Base-by-base conservation (phyloP, 2,797 vertebrate species). In the Lepidocolaptes lacrymiger region DNA sequence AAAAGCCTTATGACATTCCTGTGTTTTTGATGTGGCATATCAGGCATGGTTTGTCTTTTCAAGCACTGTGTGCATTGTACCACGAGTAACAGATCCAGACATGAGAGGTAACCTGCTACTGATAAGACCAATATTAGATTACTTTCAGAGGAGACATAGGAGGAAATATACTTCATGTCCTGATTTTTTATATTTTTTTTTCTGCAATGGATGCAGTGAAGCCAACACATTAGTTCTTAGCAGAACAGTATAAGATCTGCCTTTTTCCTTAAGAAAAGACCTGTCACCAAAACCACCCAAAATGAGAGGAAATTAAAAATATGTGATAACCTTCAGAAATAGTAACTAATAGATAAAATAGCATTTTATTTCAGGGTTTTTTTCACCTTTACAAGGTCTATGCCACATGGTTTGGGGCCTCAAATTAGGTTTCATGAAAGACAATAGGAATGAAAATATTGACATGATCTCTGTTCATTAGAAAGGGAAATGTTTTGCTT, bases 401-500 rank as follows among this genome's bases (percentile, higher is more conserved):
- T 79, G 22, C n/a, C 54, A 5, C 14, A 1, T 17, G 12, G 4
- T 73, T 66, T 79, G 77, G 28, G 52, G 71, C 48, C 51, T 89
- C 36, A 90, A 59, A 55, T 76, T 63, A 63, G 15, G 20, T 88
- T 94, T 87, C 20, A 54, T 86, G 43, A 69, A 86, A 88, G 63
- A 85, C 64, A 72, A 30, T 64, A 85, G 49, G 44, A 94, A 71
- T 61, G 74, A 77, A 95, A 95, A 74, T 56, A 56, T 36, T 94
- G 48, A 14, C 34, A 84, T 86, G 85, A 66, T 84, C 63, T 71
- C 24, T 86, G 74, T 36, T 88, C 44, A 44, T 94, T 94, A 71
- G 66, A 82, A 95, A 79, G 28, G 36, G 41, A 93, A 88, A 86
- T 79, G 44, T 87, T 95, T 94, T 82, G 51, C 48, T 43, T 91